A percentile compares a stretch with the other conserved stretches of the same genome.
phyloP scores from a whole-genome alignment of 2,113 vertebrate species.

The Bubo bubo region DNA sequence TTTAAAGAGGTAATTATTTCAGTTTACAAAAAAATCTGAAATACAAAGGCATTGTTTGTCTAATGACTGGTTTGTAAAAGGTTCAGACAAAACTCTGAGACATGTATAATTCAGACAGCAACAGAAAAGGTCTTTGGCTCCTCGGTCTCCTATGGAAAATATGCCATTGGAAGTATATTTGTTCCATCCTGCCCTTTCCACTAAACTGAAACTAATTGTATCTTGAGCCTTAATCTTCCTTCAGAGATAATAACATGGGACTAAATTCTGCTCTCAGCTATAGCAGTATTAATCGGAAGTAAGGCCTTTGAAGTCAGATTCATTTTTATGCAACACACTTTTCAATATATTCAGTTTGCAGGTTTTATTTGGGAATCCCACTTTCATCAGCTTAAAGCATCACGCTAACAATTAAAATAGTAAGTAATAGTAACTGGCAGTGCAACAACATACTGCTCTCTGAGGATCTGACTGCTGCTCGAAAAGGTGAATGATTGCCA shows the following conservation, averaged over 20 bases:
- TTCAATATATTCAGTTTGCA: not conserved
- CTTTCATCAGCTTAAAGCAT: not conserved
- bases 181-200: not conserved
- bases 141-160: not conserved
- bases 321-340: conserved; percentile 18
- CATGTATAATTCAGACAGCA: not conserved
- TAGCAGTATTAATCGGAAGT: conserved; percentile 24
- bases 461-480: not conserved
- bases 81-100: not conserved
- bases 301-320: conserved; percentile 50
- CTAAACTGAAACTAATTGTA: conserved; percentile 45
- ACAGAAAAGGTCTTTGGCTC: not conserved
- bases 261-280: conserved; percentile 44
- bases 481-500: not conserved
- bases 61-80: not conserved
- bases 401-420: not conserved
- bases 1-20: not conserved
- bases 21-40: not conserved
- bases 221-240: conserved; percentile 55
- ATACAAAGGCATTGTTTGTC: not conserved
- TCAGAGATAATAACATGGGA: conserved; percentile 25
- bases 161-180: not conserved
- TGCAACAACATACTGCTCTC: not conserved
- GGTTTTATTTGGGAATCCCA: conserved; percentile 39
- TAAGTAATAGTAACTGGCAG: not conserved